Conservation (phyloP, 2,888 invertebrate genomes). For the Callyntrura sp. region DNA sequence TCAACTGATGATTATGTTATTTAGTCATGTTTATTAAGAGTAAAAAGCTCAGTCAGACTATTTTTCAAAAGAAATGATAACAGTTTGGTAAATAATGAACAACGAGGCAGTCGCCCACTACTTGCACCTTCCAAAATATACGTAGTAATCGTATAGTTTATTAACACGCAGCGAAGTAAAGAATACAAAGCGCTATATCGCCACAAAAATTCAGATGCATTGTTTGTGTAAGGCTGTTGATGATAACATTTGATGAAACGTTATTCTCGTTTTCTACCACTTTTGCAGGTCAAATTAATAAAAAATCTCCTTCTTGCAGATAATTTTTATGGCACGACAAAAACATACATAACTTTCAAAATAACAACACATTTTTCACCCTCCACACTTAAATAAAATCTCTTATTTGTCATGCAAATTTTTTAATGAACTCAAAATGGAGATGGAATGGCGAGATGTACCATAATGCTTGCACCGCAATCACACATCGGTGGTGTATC, state of each 20-base stretch:
- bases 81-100: no score
- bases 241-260: background rate
- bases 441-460: background rate
- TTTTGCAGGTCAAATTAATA: slow-evolving; percentile 37
- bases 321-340: slow-evolving; percentile 10
- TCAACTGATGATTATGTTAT: background rate
- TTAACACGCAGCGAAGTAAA: no score
- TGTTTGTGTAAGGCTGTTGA: no score
- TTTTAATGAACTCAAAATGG: background rate
- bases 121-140: no score
- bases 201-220: no score
- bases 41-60: background rate
- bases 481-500: slow-evolving; percentile 22
- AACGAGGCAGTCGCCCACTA: slow-evolving; percentile 4
- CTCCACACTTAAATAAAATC: background rate
- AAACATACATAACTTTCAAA: background rate
- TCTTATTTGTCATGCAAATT: background rate
- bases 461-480: no score
- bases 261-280: slow-evolving; percentile 11
- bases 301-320: background rate
- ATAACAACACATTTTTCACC: background rate
- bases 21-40: no score
- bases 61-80: background rate
- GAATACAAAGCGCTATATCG: no score
- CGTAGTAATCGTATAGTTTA: no score